Evolutionary conservation across 1,140 invertebrate genomes (phyloP).

Genomic region (Ostrea edulis): DNA sequence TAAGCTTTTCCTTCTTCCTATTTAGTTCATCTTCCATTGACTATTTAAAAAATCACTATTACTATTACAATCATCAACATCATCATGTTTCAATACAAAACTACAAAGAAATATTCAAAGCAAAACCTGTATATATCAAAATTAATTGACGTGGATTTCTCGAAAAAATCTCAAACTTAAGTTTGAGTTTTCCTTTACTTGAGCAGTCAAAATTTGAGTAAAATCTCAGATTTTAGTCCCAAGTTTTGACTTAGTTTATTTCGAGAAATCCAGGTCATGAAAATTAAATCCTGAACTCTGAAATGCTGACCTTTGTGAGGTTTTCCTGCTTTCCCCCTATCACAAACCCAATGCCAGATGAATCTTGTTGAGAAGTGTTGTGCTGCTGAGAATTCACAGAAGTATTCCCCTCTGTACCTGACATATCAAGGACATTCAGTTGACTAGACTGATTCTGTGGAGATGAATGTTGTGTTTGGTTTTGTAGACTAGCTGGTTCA

Average conservation of each 20-base stretch:
- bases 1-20: slow-evolving; percentile 92
- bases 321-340: slow-evolving; percentile 84
- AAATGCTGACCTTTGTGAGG: slow-evolving; percentile 48
- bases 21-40: slow-evolving; percentile 92
- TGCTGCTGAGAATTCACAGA: slow-evolving; percentile 42
- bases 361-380: slow-evolving; percentile 41
- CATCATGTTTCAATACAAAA: slow-evolving; percentile 1
- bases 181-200: no score
- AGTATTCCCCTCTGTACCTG: background rate
- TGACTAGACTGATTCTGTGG: slow-evolving; percentile 39
- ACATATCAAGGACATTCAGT: background rate
- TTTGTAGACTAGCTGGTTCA: slow-evolving; percentile 48
- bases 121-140: background rate
- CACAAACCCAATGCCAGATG: slow-evolving; percentile 83
- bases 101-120: background rate
- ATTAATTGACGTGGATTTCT: background rate
- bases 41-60: slow-evolving; percentile 76
- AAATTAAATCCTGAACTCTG: background rate
- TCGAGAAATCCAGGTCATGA: no score
- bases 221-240: no score
- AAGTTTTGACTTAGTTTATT: background rate
- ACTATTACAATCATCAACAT: background rate
- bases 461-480: slow-evolving; percentile 13
- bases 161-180: no score
- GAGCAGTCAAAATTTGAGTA: no score